Evolutionary conservation across 2,888 invertebrate genomes (phyloP), one percentile per base, ranked within the genome.

Genomic region (Dryocosmus kuriphilus): DNA sequence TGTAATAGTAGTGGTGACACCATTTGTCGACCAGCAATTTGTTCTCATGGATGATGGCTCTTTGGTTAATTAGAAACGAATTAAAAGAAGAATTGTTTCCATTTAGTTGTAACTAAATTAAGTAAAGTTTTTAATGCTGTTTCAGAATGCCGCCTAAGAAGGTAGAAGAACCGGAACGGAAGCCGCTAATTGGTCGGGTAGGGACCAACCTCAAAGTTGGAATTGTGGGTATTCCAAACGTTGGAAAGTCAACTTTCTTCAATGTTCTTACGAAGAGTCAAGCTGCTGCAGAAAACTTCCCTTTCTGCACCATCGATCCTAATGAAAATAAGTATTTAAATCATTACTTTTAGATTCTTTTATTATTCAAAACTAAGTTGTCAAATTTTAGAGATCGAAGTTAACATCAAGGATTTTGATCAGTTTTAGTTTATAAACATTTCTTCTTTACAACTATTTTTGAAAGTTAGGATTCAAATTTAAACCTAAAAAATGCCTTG

Each of bases 231-330:
- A 95, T 99, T 77, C 99, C 99, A 38, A 99, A 99, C 93, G 99
- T 99, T 81, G 99, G 99, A 81, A 99, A 99, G 92, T 99, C 99
- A 11, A 99, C 99, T 74, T 99, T 99, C 93, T 99, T 99, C 94
- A 99, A 99, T 93, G 98, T 99, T 32, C 93, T 99, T 83, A 99
- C 99, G 41, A 98, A 99, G 92, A 98, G 98, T 91, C 96, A 97
- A 89, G 99, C 98, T 8, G 96, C 98, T 77, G 99, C 99, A 75
- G 99, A 99, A 92, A 99, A 99, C 92, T 99, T 99, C 91, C 99
- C 99, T 0, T 99, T 99, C 94, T 99, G 99, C 94, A 99, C 99
- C 92, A 99, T 99, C 91, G 99, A 99, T 93, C 99, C 99, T 71
- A 99, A 99, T 97, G 99, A 99, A 95, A 99, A 98, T 98, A 97